Percentiles rank a stretch among this genome's conserved stretches.
Conservation (phyloP, 37 sponge, comb jelly and placozoan genomes). For the Chondrosia reniformis region DNA sequence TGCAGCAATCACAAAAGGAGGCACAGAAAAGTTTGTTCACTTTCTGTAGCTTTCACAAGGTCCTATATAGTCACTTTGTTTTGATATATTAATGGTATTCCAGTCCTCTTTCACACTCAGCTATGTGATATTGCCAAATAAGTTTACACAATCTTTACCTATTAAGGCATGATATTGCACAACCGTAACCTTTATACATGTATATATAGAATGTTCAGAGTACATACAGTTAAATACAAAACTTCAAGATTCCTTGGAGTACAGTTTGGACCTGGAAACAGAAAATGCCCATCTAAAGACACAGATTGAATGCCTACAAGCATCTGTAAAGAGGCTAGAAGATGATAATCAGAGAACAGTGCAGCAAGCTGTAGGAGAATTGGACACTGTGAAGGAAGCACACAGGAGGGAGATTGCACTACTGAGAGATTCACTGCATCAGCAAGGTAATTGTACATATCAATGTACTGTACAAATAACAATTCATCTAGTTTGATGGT, state of each 20-base stretch:
- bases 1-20: neutral
- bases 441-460: slow-evolving; percentile 29
- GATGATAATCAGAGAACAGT: slow-evolving; percentile 47
- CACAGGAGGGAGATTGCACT: slow-evolving; percentile 55
- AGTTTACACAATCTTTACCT: too few relatives aligned
- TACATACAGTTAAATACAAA: neutral
- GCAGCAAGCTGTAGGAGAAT: slow-evolving; percentile 45
- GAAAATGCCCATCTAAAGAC: slow-evolving; percentile 54
- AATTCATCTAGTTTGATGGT: too few relatives aligned
- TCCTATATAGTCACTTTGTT: too few relatives aligned
- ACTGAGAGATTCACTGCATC: slow-evolving; percentile 15
- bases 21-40: neutral
- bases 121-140: too few relatives aligned
- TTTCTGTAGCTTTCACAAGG: too few relatives aligned
- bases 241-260: too few relatives aligned
- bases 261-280: slow-evolving; percentile 10
- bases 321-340: slow-evolving; percentile 31
- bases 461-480: neutral
- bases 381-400: slow-evolving; percentile 51
- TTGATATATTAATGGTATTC: neutral
- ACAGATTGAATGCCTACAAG: slow-evolving; percentile 24
- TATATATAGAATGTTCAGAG: neutral
- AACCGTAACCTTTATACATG: neutral
- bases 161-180: too few relatives aligned
- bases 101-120: neutral